Base-by-base conservation (phyloP, 1,140 invertebrate species). In the Diabrotica undecimpunctata region DNA sequence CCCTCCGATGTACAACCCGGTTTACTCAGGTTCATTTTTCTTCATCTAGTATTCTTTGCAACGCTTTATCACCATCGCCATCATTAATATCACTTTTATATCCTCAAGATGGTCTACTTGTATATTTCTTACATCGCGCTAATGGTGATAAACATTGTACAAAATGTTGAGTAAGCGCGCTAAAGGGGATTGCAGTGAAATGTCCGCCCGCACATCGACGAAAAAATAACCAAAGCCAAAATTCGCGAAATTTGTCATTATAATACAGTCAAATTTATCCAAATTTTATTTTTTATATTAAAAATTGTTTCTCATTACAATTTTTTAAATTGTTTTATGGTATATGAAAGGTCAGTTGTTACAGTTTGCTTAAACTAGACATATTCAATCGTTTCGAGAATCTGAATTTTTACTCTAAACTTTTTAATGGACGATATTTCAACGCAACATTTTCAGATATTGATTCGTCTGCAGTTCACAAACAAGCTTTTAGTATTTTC, bases 11-110 rank as follows among this genome's bases (percentile, higher is more conserved):
- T 65, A 71, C 70, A 69, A 66, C 67, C 62, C 64, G 61, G 64
- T 65, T 63, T 65, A 64, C 67, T 62, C 58, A 60, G 58, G 14
- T 63, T 68, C 75, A 76, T 78, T 77, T 76, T 73, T 78, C 76
- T 78, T 78, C 74, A 78, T 78, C 74, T 74, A 66, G 64, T 55
- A 67, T 67, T 70, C 67, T 74, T 70, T 69, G 54, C 62, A 56
- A 63, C 70, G 69, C 68, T 77, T 75, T 77, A 77, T 75, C 73
- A 75, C 73, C 73, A 70, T 66, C 61, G 67, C 66, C 61, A 75
- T 77, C 77, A 77, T 78, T 78, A 78, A 78, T 78, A 77, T 78
- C 77, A 78, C 77, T 78, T 78, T 78, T 77, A 76, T 76, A 75
- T 76, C 74, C 75, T 77, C 74, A 68, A 75, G 73, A 73, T 76